Base-by-base conservation (phyloP, 2,888 invertebrate species). In the Calameuta pallipes region DNA sequence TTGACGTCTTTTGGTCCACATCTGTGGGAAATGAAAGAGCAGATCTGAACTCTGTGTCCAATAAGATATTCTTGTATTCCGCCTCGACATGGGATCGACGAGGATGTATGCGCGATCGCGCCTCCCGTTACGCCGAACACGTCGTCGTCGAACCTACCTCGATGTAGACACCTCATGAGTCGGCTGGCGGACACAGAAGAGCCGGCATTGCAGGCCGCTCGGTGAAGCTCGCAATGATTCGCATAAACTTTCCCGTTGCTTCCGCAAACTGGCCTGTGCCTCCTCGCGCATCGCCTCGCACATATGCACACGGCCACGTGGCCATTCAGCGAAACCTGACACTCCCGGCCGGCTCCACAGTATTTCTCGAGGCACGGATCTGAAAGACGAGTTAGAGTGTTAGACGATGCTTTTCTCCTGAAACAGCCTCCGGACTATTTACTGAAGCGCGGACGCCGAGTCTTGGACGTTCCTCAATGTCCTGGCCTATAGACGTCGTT, bases 151-250 rank as follows among this genome's bases (percentile, higher is more conserved):
- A 23, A 1, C 56, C 23, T 56, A 84, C 83, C 84, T 77, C 84
- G 82, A 80, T 86, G 88, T 4, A 90, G 84, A 76, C 90, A 90
- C 83, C 90, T 85, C 87, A 90, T 88, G 36, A 90, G 87, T 77
- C 89, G 86, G 80, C 90, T 89, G 75, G 89, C 93, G 76, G 93
- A 92, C 83, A 95, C 93, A 82, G 92, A 91, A 13, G 92, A 92
- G 41, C 92, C 92, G 56, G 92, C 91, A 74, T 93, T 90, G 89
- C 95, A 95, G 31, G 94, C 94, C 3, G 94, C 93, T 78, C 94
- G 92, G 86, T 95, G 95, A 68, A 95, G 92, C 85, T 95, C 94
- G 89, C 95, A 95, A 89, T 95, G 95, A 90, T 94, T 95, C 75
- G 93, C 93, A 89, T 95, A 95, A 80, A 94, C 92, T 85, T 93